Evolutionary conservation across 2,113 vertebrate species (phyloP), one percentile per base, ranked within the genome.

Genomic region (Myotis lucifugus): DNA sequence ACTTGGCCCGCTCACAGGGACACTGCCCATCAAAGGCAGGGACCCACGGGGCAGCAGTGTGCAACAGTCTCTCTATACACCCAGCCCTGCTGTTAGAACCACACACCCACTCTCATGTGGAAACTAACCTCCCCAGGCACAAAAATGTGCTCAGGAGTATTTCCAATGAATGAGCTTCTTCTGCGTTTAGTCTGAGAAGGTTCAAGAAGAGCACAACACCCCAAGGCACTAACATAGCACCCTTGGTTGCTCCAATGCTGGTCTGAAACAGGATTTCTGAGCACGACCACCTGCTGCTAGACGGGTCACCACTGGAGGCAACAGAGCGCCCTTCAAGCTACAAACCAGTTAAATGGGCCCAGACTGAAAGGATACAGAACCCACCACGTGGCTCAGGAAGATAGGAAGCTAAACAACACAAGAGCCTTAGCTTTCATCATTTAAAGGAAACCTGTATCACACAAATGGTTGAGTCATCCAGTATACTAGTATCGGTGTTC

Each of bases 301-400:
- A 32, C n/a, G 8, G 14, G 8, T 4, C 27, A 34, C 50, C 8
- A 9, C 34, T 32, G 0, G 0, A 82, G 37, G 8, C 27, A 48
- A 8, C 46, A 52, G 56, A 48, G 23, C 34, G 40, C 85, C 15
- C 52, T 34, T 52, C 25, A 37, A 50, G 50, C 34, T 72, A 14
- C 27, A 18, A 42, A 7, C 25, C 6, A 40, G n/a, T 37, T 64
- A 19, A 40, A 19, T 8, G 21, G 74, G 42, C 21, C 25, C 52
- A 8, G 21, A 18, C 21, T 23, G 15, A 72, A 70, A 82, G 34
- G 66, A 23, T 6, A 18, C 29, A 59, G 82, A 21, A 23, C 8
- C 4, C 40, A 83, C 5, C 0, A 0, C 17, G 25, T 19, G 34
- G 81, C 40, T 88, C 19, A n/a, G n/a, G 52, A 87, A 82, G 82